These are phyloP conservation scores for Siniperca knerii DNA, from an alignment of 2,113 vertebrate genomes.

Conservation along the genomic window DNA sequence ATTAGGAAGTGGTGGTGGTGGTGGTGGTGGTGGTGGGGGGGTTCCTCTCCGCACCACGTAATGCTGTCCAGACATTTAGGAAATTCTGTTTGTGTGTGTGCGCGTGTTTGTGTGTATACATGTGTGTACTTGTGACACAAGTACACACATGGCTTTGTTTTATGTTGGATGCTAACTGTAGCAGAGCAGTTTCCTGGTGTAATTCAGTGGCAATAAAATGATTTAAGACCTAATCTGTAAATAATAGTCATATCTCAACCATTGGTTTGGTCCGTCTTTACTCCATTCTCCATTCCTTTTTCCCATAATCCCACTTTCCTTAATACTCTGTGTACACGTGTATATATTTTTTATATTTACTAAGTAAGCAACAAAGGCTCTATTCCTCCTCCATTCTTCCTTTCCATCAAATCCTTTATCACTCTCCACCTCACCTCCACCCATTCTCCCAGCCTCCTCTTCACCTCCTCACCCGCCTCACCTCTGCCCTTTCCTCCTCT, in stretches of 20 bases:
- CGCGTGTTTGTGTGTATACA: conserved; percentile 45
- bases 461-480: conserved; percentile 42
- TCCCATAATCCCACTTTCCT: not conserved
- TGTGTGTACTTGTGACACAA: conserved; percentile 41
- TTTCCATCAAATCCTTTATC: not conserved
- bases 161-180: conserved; percentile 53
- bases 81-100: conserved; percentile 62
- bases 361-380: not conserved
- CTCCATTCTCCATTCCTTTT: not conserved
- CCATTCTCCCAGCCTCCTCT: conserved; percentile 12
- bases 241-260: conserved; percentile 10
- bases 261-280: not conserved
- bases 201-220: conserved; percentile 52
- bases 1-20: conserved; percentile 55
- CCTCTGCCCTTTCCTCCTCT: conserved; percentile 57
- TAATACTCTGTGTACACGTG: not conserved
- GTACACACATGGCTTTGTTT: conserved; percentile 59
- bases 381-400: not conserved
- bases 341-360: not conserved
- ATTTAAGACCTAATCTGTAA: conserved; percentile 39
- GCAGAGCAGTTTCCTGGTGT: conserved; percentile 55
- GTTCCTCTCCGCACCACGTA: conserved; percentile 60
- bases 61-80: conserved; percentile 77
- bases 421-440: not conserved
- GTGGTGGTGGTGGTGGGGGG: conserved; percentile 25